Evolutionary conservation across 2,888 invertebrate genomes (phyloP).

Genomic region (Chymomyza amoena): DNA sequence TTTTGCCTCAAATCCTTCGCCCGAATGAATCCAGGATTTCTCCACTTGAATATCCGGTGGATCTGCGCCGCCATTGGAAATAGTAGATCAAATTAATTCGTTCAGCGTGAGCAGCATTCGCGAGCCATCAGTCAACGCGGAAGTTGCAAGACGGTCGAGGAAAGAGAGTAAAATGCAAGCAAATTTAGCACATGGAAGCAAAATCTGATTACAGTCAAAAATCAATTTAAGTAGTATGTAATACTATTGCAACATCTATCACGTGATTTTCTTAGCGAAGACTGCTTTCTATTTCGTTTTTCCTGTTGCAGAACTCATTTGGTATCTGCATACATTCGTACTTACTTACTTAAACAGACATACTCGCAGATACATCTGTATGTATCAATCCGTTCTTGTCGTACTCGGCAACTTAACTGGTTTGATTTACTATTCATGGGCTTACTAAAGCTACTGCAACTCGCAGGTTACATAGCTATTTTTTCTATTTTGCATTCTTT

Average conservation of each 20-base stretch:
- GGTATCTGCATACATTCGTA: neutral
- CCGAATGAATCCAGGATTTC: constrained; percentile 85
- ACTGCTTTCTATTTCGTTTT: too few relatives aligned
- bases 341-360: neutral
- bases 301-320: too few relatives aligned
- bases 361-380: neutral
- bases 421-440: constrained; percentile 24
- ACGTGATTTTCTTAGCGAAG: neutral
- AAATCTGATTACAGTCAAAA: constrained; percentile 50
- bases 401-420: constrained; percentile 23
- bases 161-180: constrained; percentile 8
- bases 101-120: neutral
- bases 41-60: constrained; percentile 86
- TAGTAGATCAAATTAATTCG: neutral
- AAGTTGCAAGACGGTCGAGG: constrained; percentile 1
- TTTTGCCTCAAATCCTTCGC: constrained; percentile 85
- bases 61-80: constrained; percentile 78
- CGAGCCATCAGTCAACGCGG: neutral
- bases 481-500: neutral
- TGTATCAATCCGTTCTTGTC: constrained; percentile 10
- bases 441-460: neutral
- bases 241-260: constrained; percentile 27
- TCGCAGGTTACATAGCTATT: too few relatives aligned
- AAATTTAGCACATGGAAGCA: constrained; percentile 38
- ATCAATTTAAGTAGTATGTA: constrained; percentile 42